Conservation (phyloP, 2,113 vertebrate genomes). For the Eulacestoma nigropectus region DNA sequence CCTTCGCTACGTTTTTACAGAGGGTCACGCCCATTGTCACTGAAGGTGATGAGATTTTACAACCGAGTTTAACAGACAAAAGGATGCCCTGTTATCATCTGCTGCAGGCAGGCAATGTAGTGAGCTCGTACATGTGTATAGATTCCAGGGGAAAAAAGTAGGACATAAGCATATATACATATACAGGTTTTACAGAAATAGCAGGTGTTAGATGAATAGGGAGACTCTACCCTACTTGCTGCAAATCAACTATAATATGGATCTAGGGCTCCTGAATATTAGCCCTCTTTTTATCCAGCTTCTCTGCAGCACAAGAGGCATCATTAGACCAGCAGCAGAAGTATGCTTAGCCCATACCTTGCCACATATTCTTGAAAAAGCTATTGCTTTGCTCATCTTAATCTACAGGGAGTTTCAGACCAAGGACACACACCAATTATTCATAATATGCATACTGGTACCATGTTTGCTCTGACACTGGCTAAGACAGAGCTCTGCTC, state of each 20-base stretch:
- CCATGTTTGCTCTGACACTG: neutral
- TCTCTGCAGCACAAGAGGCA: neutral
- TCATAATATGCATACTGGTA: neutral
- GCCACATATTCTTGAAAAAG: neutral
- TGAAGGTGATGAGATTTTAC: neutral
- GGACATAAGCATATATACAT: neutral
- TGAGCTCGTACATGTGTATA: neutral
- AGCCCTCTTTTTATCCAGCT: neutral
- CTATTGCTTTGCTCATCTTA: neutral
- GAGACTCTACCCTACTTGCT: neutral
- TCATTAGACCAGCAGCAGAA: neutral
- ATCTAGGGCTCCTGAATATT: neutral
- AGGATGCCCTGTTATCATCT: neutral
- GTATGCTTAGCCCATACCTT: neutral
- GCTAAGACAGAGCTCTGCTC: neutral
- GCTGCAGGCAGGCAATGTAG: neutral
- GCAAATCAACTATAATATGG: neutral
- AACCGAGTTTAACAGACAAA: neutral
- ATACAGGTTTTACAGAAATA: neutral
- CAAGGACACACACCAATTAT: neutral
- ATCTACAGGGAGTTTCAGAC: neutral
- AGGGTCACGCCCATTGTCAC: neutral
- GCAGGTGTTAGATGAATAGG: conserved; percentile 10
- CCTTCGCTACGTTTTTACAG: neutral
- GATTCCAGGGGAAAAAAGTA: neutral